Percentiles rank a stretch among this genome's conserved stretches.
These are phyloP conservation scores for Gymnopithys bicolor DNA, from an alignment of 2,797 vertebrate genomes.

Conservation along the genomic window DNA sequence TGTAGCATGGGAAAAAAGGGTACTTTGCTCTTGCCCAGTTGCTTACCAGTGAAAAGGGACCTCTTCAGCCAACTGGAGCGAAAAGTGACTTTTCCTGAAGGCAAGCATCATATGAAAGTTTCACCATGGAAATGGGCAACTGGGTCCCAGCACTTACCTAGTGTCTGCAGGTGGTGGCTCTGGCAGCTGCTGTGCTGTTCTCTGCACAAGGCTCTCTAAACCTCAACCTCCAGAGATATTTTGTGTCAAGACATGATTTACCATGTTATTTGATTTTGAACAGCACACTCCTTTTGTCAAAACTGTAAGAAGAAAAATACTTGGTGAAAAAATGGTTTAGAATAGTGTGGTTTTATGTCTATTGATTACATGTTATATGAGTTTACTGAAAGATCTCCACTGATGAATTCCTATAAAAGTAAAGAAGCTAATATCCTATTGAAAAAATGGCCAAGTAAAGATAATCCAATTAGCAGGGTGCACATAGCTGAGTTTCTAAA, in stretches of 20 bases:
- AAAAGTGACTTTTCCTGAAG: background rate
- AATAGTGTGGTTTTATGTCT: background rate
- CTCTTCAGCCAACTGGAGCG: background rate
- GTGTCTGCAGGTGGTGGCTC: background rate
- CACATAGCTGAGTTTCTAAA: slow-evolving; percentile 4
- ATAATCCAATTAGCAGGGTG: slow-evolving; percentile 15
- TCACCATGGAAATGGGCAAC: background rate
- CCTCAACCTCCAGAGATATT: background rate
- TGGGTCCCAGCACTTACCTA: background rate
- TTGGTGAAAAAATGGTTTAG: background rate
- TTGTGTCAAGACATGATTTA: background rate
- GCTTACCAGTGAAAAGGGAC: background rate
- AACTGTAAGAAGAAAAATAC: background rate
- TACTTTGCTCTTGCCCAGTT: background rate
- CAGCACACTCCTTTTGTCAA: background rate
- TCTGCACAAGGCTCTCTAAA: background rate
- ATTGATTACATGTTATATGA: background rate
- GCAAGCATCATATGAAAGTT: background rate
- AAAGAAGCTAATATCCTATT: background rate
- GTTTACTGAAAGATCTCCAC: slow-evolving; percentile 2
- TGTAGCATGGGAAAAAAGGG: background rate
- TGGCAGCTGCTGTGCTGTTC: background rate
- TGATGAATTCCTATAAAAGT: background rate
- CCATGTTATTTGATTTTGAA: background rate
- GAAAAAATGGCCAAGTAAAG: slow-evolving; percentile 2